Evolutionary conservation across 1,140 invertebrate species (phyloP).

Genomic region (Bombus terrestris): DNA sequence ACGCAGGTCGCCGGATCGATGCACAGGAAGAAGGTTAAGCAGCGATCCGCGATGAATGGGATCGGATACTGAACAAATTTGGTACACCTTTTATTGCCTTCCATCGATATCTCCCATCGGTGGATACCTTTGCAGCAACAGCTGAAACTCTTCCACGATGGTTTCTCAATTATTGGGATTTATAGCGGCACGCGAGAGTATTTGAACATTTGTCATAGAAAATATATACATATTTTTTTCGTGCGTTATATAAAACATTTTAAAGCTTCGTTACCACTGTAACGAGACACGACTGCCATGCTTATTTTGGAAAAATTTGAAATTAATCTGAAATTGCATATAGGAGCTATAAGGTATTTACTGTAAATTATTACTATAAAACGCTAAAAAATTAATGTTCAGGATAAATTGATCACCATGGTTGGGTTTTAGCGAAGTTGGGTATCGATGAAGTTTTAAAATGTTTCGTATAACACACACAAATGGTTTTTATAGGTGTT

Average conservation of each 20-base stretch:
- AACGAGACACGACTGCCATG: not conserved
- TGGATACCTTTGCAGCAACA: not conserved
- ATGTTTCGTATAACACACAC: not conserved
- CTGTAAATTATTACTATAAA: not conserved
- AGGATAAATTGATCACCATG: not conserved
- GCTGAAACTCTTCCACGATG: not conserved
- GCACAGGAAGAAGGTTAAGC: conserved; percentile 22
- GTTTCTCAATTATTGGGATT: not conserved
- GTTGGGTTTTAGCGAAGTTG: not conserved
- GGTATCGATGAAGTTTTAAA: not conserved
- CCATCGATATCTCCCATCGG: conserved; percentile 12
- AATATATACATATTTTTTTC: too few species aligned
- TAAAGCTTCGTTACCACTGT: too few species aligned
- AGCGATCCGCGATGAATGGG: conserved; percentile 40
- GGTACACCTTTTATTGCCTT: conserved; percentile 7
- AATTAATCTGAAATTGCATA: not conserved
- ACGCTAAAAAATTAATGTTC: too few species aligned
- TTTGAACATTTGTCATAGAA: not conserved
- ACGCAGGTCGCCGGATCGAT: conserved; percentile 27
- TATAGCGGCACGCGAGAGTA: not conserved
- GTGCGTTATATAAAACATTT: not conserved
- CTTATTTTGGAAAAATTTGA: not conserved
- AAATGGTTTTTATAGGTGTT: not conserved
- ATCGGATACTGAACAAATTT: conserved; percentile 41
- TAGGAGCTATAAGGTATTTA: not conserved